Evolutionary conservation across 2,888 invertebrate genomes (phyloP).

Genomic region (Apodemia mormo): DNA sequence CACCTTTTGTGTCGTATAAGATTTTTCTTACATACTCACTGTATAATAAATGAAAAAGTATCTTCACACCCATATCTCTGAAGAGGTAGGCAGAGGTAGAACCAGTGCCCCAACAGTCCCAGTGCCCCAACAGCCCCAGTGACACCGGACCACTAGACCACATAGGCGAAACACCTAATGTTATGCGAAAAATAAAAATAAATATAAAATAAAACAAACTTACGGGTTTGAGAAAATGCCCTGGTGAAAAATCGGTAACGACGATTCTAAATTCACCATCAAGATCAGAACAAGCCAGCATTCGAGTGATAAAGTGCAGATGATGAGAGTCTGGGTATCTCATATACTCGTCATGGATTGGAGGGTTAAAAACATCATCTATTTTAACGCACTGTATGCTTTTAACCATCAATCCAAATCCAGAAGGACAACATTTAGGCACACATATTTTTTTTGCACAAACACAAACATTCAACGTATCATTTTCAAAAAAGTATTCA

Average conservation of each 20-base stretch:
- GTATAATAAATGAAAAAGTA: too few species aligned
- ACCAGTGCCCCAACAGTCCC: too few species aligned
- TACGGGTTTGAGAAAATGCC: background rate
- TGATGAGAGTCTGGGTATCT: background rate
- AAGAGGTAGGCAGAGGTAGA: too few species aligned
- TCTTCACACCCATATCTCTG: too few species aligned
- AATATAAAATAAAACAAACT: background rate
- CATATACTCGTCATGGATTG: background rate
- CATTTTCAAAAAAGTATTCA: constrained; percentile 6
- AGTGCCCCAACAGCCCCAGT: too few species aligned
- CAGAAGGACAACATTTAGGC: background rate
- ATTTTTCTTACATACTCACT: too few species aligned
- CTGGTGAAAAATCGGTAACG: background rate
- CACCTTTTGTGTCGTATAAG: too few species aligned
- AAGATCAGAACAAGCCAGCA: background rate
- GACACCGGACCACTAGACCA: too few species aligned
- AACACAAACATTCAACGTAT: constrained; percentile 1
- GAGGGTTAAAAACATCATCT: background rate
- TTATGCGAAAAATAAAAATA: background rate
- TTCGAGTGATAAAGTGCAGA: background rate
- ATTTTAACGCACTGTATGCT: background rate
- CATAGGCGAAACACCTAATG: too few species aligned
- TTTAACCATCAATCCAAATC: background rate
- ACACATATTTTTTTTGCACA: constrained; percentile 1
- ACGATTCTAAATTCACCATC: background rate